Evolutionary conservation across 2,797 vertebrate genomes (phyloP).

Genomic region (Anguilla anguilla): DNA sequence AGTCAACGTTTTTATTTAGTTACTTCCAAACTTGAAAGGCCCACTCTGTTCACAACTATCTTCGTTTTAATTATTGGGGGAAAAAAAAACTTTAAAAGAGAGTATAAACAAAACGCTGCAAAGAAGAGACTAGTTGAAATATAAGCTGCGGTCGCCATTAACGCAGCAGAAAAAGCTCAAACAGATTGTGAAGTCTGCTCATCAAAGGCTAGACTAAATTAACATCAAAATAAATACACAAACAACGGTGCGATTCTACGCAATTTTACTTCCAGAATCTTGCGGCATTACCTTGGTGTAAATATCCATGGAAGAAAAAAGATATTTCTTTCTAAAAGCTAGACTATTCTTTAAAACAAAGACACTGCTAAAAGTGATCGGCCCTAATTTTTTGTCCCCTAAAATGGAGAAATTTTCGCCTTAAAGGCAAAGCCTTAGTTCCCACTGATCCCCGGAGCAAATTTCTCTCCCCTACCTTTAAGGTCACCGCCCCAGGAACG

Average conservation of each 20-base stretch:
- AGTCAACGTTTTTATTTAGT: not conserved
- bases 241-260: constrained; percentile 50
- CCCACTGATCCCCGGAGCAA: constrained; percentile 54
- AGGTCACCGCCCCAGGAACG: constrained; percentile 33
- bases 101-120: not conserved
- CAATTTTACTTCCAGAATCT: constrained; percentile 54
- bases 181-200: constrained; percentile 20
- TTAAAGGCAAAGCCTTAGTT: constrained; percentile 55
- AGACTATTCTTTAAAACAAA: constrained; percentile 38
- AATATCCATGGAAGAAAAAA: constrained; percentile 47
- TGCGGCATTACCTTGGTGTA: constrained; percentile 52
- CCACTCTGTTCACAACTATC: not conserved
- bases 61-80: not conserved
- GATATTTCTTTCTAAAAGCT: constrained; percentile 38
- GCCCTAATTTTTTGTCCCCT: constrained; percentile 47
- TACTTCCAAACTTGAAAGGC: not conserved
- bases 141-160: constrained; percentile 5
- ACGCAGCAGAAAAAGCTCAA: not conserved
- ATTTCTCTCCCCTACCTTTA: constrained; percentile 54
- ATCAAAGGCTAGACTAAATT: constrained; percentile 44
- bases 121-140: not conserved
- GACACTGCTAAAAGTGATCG: constrained; percentile 39
- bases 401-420: constrained; percentile 47
- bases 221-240: constrained; percentile 49
- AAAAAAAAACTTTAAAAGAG: not conserved